A percentile compares a stretch with the other conserved stretches of the same genome.
Evolutionary conservation across 2,113 vertebrate genomes (phyloP).

Genomic region (Caranx ignobilis): DNA sequence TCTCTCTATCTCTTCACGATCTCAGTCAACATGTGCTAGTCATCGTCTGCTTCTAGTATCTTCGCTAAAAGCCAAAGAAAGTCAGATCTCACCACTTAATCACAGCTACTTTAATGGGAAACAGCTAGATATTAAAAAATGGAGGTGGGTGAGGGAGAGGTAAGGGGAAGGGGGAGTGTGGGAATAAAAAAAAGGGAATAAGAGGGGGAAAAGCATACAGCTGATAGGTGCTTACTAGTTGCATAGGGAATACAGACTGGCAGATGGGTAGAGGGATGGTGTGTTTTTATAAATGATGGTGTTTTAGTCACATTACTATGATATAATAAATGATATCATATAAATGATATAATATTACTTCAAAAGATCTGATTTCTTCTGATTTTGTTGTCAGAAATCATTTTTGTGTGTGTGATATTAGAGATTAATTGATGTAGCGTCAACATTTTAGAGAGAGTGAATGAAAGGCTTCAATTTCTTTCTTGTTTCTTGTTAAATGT

Average conservation of each 20-base stretch:
- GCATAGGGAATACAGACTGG: constrained; percentile 6
- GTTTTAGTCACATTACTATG: no score
- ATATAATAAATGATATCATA: no score
- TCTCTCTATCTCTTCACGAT: constrained; percentile 40
- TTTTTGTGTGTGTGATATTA: neutral
- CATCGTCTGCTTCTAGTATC: constrained; percentile 55
- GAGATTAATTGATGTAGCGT: neutral
- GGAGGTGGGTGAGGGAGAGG: neutral
- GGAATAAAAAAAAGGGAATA: constrained; percentile 16
- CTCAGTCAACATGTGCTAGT: constrained; percentile 68
- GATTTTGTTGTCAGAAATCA: neutral
- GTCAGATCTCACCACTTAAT: constrained; percentile 70
- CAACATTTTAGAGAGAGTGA: neutral
- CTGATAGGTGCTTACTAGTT: constrained; percentile 22
- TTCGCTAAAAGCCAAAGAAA: constrained; percentile 69
- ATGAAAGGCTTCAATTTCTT: neutral
- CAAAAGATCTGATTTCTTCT: neutral
- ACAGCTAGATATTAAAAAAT: constrained; percentile 59
- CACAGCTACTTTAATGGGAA: constrained; percentile 64
- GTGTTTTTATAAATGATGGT: no score
- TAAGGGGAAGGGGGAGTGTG: constrained; percentile 1
- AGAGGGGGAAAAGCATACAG: neutral
- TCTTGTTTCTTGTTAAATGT: neutral
- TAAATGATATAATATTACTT: no score
- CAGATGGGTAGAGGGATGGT: neutral